Base-by-base conservation (phyloP, 1,140 invertebrate genomes). In the Phocides pigmalion region DNA sequence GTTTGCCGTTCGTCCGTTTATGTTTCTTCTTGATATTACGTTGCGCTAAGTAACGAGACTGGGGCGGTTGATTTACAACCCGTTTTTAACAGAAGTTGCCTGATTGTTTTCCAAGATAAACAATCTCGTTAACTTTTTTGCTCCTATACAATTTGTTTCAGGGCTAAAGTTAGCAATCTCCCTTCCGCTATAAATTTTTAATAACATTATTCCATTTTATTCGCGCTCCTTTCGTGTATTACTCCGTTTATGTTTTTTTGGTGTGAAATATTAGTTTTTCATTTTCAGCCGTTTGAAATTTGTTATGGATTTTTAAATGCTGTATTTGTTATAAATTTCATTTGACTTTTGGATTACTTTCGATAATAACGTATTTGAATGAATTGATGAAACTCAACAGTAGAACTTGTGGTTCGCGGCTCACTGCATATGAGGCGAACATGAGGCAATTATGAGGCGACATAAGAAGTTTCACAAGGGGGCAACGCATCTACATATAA, bases 91-190 rank as follows among this genome's bases (percentile, higher is more conserved):
- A 59, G 22, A 47, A 47, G 16, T 53, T 53, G 32, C 25, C 53
- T 46, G 56, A 59, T 59, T 59, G 56, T 59, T 59, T 59, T 16
- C 15, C 41, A 32, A 59, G 56, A 47, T 59, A 59, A 59, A 46
- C 42, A 59, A 47, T 59, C 15, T 35, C 28, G 56, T 47, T 59
- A 59, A 59, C 56, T 59, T 59, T 59, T 59, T 59, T 22, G 47
- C 39, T 22, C 54, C 25, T 47, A 47, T 47, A 59, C 54, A 47
- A 47, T 46, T 59, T 59, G 42, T 59, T 46, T 35, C 25, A 20
- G 6, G 25, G 6, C 54, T 11, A 46, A 32, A 46, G 54, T 44
- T 53, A 32, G 25, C 41, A 25, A 47, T 46, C 54, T 59, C 25
- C 41, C 42, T 44, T 1, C 11, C 54, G 54, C 25, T 59, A 59